Percentiles rank a stretch among this genome's conserved stretches.
Conservation (phyloP, 1,140 invertebrate genomes). For the Platyscapa corneri region DNA sequence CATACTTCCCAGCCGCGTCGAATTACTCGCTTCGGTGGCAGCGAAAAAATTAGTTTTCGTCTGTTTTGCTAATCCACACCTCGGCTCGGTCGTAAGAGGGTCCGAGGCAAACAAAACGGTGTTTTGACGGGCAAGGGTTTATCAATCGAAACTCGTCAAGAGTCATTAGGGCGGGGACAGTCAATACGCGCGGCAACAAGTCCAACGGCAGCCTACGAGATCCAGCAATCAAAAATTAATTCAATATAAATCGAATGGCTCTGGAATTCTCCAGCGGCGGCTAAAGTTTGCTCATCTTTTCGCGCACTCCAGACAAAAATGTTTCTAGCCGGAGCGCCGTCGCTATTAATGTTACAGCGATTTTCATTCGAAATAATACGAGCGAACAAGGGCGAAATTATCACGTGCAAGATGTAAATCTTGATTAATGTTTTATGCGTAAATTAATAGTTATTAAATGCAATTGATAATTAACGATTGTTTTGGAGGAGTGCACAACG, state of each 20-base stretch:
- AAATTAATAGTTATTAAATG: too few species aligned
- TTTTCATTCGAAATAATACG: too few species aligned
- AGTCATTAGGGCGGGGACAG: slow-evolving; percentile 1
- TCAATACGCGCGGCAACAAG: neutral
- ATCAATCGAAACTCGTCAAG: slow-evolving; percentile 22
- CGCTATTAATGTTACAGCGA: too few species aligned
- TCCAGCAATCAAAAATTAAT: too few species aligned
- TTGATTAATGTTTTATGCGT: too few species aligned
- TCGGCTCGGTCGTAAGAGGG: neutral
- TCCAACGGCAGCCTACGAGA: neutral
- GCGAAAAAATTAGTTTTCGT: slow-evolving; percentile 21
- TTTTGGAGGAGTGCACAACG: too few species aligned
- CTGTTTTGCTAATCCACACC: slow-evolving; percentile 31
- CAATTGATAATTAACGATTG: too few species aligned
- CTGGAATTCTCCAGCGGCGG: neutral
- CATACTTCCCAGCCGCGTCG: neutral
- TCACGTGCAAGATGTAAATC: too few species aligned
- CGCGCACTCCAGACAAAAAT: too few species aligned
- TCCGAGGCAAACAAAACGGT: neutral
- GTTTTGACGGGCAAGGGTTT: slow-evolving; percentile 11
- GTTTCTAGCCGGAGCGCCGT: too few species aligned
- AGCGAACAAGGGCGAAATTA: too few species aligned
- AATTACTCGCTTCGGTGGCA: neutral
- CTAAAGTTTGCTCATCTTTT: too few species aligned
- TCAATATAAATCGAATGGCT: neutral